phyloP scores from a whole-genome alignment of 1,140 invertebrate species.

The Argopecten irradians region DNA sequence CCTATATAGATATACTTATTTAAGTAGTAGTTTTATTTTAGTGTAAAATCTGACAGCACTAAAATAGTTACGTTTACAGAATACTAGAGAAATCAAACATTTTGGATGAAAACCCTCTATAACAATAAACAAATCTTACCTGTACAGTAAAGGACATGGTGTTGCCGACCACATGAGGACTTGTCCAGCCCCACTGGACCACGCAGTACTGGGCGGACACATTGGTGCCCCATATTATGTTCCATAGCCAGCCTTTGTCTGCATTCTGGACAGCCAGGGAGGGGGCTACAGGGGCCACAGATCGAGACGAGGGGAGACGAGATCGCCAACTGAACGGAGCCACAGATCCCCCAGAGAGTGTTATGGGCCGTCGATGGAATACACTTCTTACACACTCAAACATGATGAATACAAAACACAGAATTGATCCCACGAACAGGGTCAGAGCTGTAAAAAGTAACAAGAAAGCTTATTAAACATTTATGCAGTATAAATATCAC shows the following conservation, averaged over 20 bases:
- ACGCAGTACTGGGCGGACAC: conserved; percentile 85
- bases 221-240: conserved; percentile 52
- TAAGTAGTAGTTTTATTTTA: no score
- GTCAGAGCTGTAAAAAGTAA: not conserved
- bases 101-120: not conserved
- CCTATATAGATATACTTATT: no score
- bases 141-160: conserved; percentile 92
- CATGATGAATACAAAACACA: not conserved
- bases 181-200: conserved; percentile 90
- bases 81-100: no score
- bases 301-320: not conserved
- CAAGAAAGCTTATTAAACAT: not conserved
- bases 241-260: conserved; percentile 54
- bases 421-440: not conserved
- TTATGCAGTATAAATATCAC: not conserved
- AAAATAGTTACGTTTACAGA: no score
- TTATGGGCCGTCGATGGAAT: not conserved
- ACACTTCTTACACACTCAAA: conserved; percentile 21
- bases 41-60: no score
- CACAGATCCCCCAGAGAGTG: not conserved
- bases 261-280: not conserved
- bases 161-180: conserved; percentile 90
- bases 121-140: conserved; percentile 76
- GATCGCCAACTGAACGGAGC: not conserved
- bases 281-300: not conserved